These are phyloP conservation scores for Euzophera pinguis DNA, from an alignment of 2,888 invertebrate species.

Conservation along the genomic window DNA sequence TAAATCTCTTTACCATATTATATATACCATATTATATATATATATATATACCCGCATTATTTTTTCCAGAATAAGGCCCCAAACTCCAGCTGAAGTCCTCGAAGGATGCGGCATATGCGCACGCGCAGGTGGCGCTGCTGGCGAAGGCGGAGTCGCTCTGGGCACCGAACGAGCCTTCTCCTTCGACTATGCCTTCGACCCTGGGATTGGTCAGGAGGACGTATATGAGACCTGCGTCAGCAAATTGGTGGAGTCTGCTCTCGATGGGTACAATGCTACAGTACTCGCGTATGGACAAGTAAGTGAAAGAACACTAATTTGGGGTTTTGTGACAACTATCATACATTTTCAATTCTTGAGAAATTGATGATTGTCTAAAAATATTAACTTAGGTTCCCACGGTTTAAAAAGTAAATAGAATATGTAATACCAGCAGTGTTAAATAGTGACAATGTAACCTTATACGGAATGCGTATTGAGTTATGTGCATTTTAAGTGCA, in stretches of 20 bases:
- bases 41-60: too few relatives aligned
- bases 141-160: conserved; percentile 94
- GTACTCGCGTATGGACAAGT: conserved; percentile 98
- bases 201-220: conserved; percentile 83
- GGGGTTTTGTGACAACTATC: too few relatives aligned
- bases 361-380: too few relatives aligned
- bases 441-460: background rate
- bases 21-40: too few relatives aligned
- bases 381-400: background rate
- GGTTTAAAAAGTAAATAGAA: background rate
- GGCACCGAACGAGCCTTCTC: conserved; percentile 97
- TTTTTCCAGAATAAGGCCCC: conserved; percentile 91
- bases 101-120: conserved; percentile 98
- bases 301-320: conserved; percentile 39
- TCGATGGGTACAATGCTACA: conserved; percentile 98
- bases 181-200: conserved; percentile 97
- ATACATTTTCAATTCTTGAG: too few relatives aligned
- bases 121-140: conserved; percentile 91
- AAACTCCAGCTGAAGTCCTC: conserved; percentile 93
- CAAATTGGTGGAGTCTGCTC: conserved; percentile 92
- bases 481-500: conserved; percentile 7
- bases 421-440: background rate
- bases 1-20: background rate
- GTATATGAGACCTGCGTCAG: conserved; percentile 93
- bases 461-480: background rate